Evolutionary conservation across 2,113 vertebrate species (phyloP).

Genomic region (Mustelus asterias): DNA sequence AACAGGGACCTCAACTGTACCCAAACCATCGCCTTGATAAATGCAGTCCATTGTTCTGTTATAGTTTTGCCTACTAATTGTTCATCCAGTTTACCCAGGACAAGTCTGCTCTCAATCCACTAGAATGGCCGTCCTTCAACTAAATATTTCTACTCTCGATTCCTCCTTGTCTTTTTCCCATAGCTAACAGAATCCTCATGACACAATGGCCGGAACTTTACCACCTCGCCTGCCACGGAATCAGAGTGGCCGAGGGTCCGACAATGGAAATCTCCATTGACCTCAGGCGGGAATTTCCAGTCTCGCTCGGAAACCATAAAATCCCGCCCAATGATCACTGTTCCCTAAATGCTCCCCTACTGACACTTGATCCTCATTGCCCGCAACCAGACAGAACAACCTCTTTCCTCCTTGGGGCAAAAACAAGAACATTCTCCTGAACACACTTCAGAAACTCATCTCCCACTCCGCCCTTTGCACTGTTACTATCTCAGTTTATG

Average conservation of each 20-base stretch:
- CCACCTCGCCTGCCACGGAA: too few relatives aligned
- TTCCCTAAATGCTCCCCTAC: background rate
- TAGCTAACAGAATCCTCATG: background rate
- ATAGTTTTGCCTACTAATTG: background rate
- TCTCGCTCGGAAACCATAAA: too few relatives aligned
- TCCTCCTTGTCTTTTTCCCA: background rate
- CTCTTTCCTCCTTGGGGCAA: background rate
- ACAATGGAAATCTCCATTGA: too few relatives aligned
- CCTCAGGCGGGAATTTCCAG: too few relatives aligned
- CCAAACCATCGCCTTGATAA: background rate
- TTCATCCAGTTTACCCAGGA: background rate
- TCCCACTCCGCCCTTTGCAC: background rate
- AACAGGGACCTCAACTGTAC: background rate
- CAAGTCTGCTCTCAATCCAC: background rate
- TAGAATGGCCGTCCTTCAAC: background rate
- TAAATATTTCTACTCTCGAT: background rate
- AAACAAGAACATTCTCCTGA: background rate
- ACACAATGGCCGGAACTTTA: background rate
- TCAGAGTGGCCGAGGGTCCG: too few relatives aligned
- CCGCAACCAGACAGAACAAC: background rate
- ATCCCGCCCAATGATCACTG: background rate
- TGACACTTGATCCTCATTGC: background rate
- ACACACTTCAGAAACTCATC: background rate
- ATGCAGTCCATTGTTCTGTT: background rate
- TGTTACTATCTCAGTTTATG: background rate